Base-by-base conservation (phyloP, 2,888 invertebrate species). In the Drosophila kambysellisi region DNA sequence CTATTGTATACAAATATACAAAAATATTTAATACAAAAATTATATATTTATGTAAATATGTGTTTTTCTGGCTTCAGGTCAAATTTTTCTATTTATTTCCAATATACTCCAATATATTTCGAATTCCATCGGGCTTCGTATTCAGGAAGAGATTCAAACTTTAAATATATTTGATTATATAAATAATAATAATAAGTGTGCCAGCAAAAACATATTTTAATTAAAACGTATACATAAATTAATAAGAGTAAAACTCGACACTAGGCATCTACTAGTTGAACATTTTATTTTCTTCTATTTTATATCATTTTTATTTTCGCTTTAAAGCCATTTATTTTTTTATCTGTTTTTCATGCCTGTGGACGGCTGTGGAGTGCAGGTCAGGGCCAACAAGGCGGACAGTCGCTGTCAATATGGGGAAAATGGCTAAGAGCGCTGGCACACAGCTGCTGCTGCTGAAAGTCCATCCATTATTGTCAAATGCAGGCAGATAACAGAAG, bases 371-470 rank as follows among this genome's bases (percentile, higher is more conserved):
- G 4, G 12, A 48, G 12, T 29, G 20, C 51, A 33, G 51, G 39
- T 51, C 60, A 64, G 56, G 73, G 63, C 37, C 65, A 64, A 52
- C 8, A 39, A 43, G 54, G 48, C 53, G 53, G 30, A 46, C 64
- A 74, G 50, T 37, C 48, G 15, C 37, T 68, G 30, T 56, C 61
- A 65, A 54, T 54, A 46, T 46, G 54, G 20, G 43, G n/a, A 57
- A 50, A 64, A 57, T 25, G 25, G 25, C 25, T 25, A 52, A 46
- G 35, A n/a, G 25, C 35, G 54, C 20, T 57, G 39, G 29, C 30
- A 67, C 50, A 51, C 70, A 62, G 51, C 62, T 30, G 64, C 61
- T 58, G n/a, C 54, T 54, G 37, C 46, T 48, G 54, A 57, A 63
- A 72, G 67, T 76, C 65, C 39, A 63, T 35, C 8, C 39, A 50